phyloP scores from a whole-genome alignment of 2,113 vertebrate species.

The zebrafish (Danio rerio) region GRCz12tu NC_133188.1:42491001-42491500 shows the following conservation, averaged over 20 bases:
- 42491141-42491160: no score
- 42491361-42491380: conserved; percentile 28
- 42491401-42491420: conserved; percentile 21
- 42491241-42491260: conserved; percentile 68
- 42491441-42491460: background rate
- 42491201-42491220: conserved; percentile 59
- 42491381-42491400: conserved; percentile 34
- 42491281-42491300: conserved; percentile 79
- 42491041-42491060: no score
- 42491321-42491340: conserved; percentile 66
- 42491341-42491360: conserved; percentile 22
- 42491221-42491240: conserved; percentile 72
- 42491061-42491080: no score
- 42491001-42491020: no score
- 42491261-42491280: conserved; percentile 77
- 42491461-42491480: no score
- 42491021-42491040: no score
- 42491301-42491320: conserved; percentile 76
- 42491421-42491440: background rate
- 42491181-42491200: conserved; percentile 50
- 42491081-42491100: no score
- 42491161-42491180: conserved; percentile 44
- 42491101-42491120: no score
- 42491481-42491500: no score
- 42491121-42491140: no score